Base-by-base conservation (phyloP, 2,888 invertebrate genomes). In the Polymixis lichenea region DNA sequence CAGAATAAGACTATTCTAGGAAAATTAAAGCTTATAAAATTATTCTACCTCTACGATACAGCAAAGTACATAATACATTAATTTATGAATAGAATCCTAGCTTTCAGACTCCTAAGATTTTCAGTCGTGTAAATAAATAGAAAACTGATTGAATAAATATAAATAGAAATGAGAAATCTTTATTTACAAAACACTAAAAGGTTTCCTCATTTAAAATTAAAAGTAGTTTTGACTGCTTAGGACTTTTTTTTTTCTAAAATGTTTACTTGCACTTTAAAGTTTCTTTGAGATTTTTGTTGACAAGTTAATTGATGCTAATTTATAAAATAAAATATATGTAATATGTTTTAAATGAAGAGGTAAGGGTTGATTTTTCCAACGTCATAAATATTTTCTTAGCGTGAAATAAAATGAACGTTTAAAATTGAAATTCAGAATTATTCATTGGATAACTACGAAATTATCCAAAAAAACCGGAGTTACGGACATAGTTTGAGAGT, bases 111-210 rank as follows among this genome's bases (percentile, higher is more conserved):
- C 3, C 0, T 62, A 7, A 49, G 13, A 49, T 28, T 28, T 49
- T 32, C 7, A 43, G 49, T 28, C 55, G 15, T n/a, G 3, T 56
- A n/a, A 28, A 43, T 56, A 70, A 64, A 56, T 25, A 51, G 15
- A 69, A 62, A 77, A 55, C 19, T 6, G 13, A 22, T 17, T 64
- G 43, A n/a, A n/a, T n/a, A n/a, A n/a, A n/a, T n/a, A n/a, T n/a
- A n/a, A n/a, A n/a, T n/a, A n/a, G n/a, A 72, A 72, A 7, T 28
- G 5, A 38, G 22, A 51, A 32, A 58, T 15, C 2, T 56, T 43
- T 25, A 8, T 38, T 38, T 38, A 43, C 28, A 43, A 62, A 58
- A 51, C 58, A 58, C 15, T 43, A 49, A 46, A 58, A 22, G 11
- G 7, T 53, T 58, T 56, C 22, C 56, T 46, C 22, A 43, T 64